Evolutionary conservation across 2,888 invertebrate species (phyloP), one percentile per base, ranked within the genome.

Genomic region (Abscondita cerata): DNA sequence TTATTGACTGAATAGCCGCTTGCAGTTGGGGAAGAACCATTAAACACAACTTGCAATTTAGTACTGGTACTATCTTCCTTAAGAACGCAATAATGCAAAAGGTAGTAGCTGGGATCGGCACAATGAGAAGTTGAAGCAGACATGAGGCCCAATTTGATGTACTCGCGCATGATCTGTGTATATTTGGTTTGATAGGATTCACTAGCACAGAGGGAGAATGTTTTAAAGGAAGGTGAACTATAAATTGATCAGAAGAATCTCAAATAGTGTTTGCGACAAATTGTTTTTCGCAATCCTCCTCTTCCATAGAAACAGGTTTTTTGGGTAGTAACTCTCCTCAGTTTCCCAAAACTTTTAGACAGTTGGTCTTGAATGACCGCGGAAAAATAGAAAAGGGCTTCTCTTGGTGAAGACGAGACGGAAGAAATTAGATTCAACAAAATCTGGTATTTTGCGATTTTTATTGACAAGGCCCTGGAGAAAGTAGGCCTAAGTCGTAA

Each of bases 11-110:
- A 55, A 4, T 11, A 9, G 0, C 47, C 55, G 1, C 15, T 13
- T 2, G 48, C 19, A 2, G 48, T 47, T 1, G 18, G 1, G 0
- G n/a, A 4, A 0, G 55, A 55, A 13, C 36, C 55, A 13, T 55
- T 48, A 16, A 47, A 55, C 2, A 55, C 55, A 18, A 55, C 55
- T 1, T 48, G 19, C 4, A 55, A 34, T 20, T 55, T 55, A 1
- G 55, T 55, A 1, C 18, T 36, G 1, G 16, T 6, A 38, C 54
- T 60, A 2, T 61, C 59, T 4, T 71, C 55, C 11, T 73, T 71
- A 0, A 76, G 47, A 0, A 79, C 75, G 0, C 73, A 71, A 52
- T 76, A 77, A 65, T 79, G n/a, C n/a, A n/a, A n/a, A n/a, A n/a
- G n/a, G n/a, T n/a, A n/a, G n/a, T n/a, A n/a, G n/a, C n/a, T n/a